phyloP scores from a whole-genome alignment of 2,797 vertebrate species.

The Phalloptychus januarius region DNA sequence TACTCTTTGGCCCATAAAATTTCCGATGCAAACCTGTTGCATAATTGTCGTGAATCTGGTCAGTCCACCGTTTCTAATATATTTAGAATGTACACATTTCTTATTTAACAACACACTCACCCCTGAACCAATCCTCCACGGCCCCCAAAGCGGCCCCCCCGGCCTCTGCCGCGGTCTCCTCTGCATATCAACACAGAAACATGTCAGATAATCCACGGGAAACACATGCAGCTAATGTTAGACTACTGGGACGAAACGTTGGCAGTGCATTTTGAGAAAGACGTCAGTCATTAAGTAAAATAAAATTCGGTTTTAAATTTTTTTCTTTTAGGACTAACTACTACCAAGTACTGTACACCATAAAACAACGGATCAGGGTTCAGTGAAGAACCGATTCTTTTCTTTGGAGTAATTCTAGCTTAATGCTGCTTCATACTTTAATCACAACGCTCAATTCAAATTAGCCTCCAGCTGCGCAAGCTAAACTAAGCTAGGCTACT shows the following conservation, averaged over 20 bases:
- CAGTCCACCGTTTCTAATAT: neutral
- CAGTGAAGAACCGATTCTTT: neutral
- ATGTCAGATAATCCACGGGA: neutral
- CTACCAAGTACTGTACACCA: neutral
- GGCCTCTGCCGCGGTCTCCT: conserved; percentile 94
- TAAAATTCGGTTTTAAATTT: neutral
- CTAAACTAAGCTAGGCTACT: neutral
- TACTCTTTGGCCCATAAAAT: neutral
- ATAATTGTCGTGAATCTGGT: neutral
- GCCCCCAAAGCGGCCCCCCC: conserved; percentile 93
- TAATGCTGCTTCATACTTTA: neutral
- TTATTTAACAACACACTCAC: conserved; percentile 72
- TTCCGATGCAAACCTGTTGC: neutral
- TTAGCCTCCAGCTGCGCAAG: neutral
- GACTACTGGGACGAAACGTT: neutral
- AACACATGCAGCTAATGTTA: neutral
- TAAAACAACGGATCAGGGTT: neutral
- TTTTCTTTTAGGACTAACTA: no score
- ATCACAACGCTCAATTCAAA: neutral
- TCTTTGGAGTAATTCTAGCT: neutral
- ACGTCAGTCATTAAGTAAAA: neutral
- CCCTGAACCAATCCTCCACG: conserved; percentile 90
- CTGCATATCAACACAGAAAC: conserved; percentile 68
- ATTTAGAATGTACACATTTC: neutral
- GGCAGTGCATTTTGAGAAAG: neutral